These are phyloP conservation scores for Amphimedon queenslandica DNA, from an alignment of 37 sponge, comb jelly and placozoan species.

Conservation along the genomic window DNA sequence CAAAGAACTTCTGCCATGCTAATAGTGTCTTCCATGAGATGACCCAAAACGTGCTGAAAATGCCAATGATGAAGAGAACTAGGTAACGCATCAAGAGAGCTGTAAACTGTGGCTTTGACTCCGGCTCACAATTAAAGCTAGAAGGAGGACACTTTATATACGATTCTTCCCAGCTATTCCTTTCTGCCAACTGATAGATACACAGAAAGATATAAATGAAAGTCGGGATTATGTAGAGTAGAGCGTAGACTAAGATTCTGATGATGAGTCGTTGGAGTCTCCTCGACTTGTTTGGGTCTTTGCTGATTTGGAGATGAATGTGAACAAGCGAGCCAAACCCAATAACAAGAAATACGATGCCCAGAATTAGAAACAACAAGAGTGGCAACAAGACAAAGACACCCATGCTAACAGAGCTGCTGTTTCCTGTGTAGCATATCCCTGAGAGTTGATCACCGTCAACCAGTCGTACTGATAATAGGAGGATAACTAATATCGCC, in stretches of 20 bases:
- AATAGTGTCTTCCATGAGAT: conserved; percentile 65
- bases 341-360: conserved; percentile 57
- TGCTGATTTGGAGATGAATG: conserved; percentile 45
- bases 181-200: conserved; percentile 48
- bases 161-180: conserved; percentile 40
- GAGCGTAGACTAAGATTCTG: conserved; percentile 75
- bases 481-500: conserved; percentile 55
- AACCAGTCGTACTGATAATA: conserved; percentile 53
- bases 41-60: conserved; percentile 68
- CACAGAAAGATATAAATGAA: conserved; percentile 53
- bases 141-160: not conserved
- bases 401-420: conserved; percentile 42
- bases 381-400: conserved; percentile 79
- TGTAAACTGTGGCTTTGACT: conserved; percentile 13
- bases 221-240: conserved; percentile 78
- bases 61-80: conserved; percentile 59
- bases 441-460: conserved; percentile 87
- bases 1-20: conserved; percentile 74
- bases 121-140: not conserved
- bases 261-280: conserved; percentile 74
- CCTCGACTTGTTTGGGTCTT: conserved; percentile 53
- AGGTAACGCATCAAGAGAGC: conserved; percentile 66
- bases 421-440: conserved; percentile 70
- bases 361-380: conserved; percentile 47
- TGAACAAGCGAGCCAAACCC: conserved; percentile 70